Conservation (phyloP, 2,888 invertebrate species). For the Hybos culiciformis region DNA sequence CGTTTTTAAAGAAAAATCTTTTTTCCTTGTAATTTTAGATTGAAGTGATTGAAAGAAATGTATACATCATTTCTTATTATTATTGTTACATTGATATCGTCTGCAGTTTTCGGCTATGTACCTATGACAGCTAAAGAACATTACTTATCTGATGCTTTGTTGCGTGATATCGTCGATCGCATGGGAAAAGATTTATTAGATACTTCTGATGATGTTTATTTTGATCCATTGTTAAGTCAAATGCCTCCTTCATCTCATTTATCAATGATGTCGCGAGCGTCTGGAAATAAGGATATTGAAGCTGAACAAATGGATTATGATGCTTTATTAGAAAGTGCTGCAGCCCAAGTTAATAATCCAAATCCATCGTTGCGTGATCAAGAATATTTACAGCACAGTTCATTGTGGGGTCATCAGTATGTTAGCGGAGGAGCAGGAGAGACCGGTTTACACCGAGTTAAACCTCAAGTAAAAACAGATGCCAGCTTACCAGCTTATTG, state of each 20-base stretch:
- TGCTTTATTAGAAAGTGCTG: constrained; percentile 43
- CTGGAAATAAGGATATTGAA: constrained; percentile 19
- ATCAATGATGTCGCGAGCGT: constrained; percentile 38
- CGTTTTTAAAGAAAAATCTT: background rate
- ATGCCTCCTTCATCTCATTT: constrained; percentile 23
- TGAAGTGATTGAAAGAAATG: too few relatives aligned
- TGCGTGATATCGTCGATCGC: constrained; percentile 63
- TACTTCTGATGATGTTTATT: constrained; percentile 44
- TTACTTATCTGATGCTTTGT: constrained; percentile 53
- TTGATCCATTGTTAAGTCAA: constrained; percentile 27
- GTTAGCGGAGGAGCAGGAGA: constrained; percentile 67
- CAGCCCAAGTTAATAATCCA: constrained; percentile 43
- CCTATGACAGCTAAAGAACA: constrained; percentile 39
- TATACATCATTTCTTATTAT: too few relatives aligned
- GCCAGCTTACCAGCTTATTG: constrained; percentile 93
- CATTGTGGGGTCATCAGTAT: constrained; percentile 63
- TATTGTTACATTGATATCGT: background rate
- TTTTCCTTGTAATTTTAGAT: background rate
- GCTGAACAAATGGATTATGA: constrained; percentile 59
- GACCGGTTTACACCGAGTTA: constrained; percentile 30
- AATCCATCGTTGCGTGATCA: constrained; percentile 74
- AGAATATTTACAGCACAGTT: constrained; percentile 71
- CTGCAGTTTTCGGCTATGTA: background rate
- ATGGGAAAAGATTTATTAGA: constrained; percentile 58
- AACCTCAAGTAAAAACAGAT: constrained; percentile 70